Evolutionary conservation across 2,888 invertebrate genomes (phyloP).

Genomic region (Toxonevra muliebris): DNA sequence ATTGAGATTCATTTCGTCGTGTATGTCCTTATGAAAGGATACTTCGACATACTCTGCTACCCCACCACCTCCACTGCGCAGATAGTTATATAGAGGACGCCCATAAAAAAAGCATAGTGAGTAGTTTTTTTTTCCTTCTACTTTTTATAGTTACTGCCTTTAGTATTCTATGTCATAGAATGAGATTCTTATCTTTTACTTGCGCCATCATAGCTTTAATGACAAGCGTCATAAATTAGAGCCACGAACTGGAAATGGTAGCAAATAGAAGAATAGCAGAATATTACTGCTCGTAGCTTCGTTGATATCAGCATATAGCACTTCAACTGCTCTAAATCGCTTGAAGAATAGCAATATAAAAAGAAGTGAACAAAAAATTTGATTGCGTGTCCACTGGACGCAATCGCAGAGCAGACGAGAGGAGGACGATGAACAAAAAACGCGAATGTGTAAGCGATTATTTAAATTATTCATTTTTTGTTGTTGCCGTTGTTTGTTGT

Average conservation of each 20-base stretch:
- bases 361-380: neutral
- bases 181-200: constrained; percentile 44
- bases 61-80: too few relatives aligned
- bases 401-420: neutral
- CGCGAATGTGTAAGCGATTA: constrained; percentile 29
- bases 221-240: constrained; percentile 44
- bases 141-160: neutral
- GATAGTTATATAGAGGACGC: too few relatives aligned
- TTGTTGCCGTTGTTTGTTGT: neutral
- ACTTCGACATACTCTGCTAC: too few relatives aligned
- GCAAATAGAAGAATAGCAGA: neutral
- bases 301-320: constrained; percentile 2
- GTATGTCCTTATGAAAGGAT: too few relatives aligned
- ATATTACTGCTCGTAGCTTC: too few relatives aligned
- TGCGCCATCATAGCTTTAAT: constrained; percentile 43
- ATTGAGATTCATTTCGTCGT: too few relatives aligned
- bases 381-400: constrained; percentile 19
- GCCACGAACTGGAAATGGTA: constrained; percentile 25
- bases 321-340: constrained; percentile 15
- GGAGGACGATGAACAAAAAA: neutral
- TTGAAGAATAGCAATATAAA: too few relatives aligned
- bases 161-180: constrained; percentile 30
- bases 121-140: neutral
- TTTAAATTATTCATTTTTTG: constrained; percentile 34
- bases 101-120: neutral